phyloP scores from a whole-genome alignment of 1,140 invertebrate genomes.

The Patella vulgata region DNA sequence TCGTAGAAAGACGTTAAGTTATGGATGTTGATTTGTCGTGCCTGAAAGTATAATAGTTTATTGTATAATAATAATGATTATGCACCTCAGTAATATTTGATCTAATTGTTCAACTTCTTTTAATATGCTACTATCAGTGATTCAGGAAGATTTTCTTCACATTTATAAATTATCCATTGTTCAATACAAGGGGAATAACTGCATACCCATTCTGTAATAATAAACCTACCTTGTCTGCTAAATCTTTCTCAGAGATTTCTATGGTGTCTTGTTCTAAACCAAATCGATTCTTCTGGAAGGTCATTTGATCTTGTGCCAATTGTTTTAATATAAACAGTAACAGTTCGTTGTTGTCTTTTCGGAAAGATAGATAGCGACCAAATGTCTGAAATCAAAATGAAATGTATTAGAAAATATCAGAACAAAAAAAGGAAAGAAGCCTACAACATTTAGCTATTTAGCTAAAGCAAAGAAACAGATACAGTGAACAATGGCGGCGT shows the following conservation, averaged over 20 bases:
- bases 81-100: too few species aligned
- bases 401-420: too few species aligned
- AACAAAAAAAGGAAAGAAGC: too few species aligned
- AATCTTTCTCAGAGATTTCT: constrained; percentile 91
- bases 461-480: too few species aligned
- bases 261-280: constrained; percentile 74
- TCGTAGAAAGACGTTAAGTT: constrained; percentile 92
- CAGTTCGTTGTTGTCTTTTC: constrained; percentile 95
- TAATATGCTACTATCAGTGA: too few species aligned
- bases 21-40: constrained; percentile 90
- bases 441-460: too few species aligned
- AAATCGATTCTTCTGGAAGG: constrained; percentile 85
- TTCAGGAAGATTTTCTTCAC: too few species aligned
- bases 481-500: too few species aligned
- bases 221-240: constrained; percentile 80
- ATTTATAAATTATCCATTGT: too few species aligned
- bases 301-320: constrained; percentile 88
- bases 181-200: too few species aligned
- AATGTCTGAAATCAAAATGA: constrained; percentile 79
- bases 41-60: constrained; percentile 72
- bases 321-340: constrained; percentile 95
- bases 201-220: not conserved
- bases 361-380: constrained; percentile 91
- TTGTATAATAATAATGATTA: too few species aligned
- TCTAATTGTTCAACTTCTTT: too few species aligned